Base-by-base conservation (phyloP, 2,797 vertebrate species). In the Leptatherina wallacei region DNA sequence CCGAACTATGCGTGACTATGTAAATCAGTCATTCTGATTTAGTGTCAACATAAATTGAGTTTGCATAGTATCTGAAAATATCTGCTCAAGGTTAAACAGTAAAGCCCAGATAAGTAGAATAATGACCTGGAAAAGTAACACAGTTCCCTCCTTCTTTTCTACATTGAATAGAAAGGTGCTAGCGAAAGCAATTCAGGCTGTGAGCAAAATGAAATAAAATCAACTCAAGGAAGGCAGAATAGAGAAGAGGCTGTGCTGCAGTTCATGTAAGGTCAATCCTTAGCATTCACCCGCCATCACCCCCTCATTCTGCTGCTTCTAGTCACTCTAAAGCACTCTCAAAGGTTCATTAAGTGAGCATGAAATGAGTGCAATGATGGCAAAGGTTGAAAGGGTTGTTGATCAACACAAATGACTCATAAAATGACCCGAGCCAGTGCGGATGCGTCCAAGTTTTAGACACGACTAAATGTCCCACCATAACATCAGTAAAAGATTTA, bases 391-490 rank as follows among this genome's bases (percentile, higher is more conserved):
- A 81, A 81, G 72, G 76, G 85, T 77, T 88, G 88, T 88, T 88
- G 88, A 90, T 85, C 82, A 88, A 86, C 83, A 86, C 79, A 87
- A 83, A 87, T 85, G 80, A 82, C 61, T 81, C 78, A 71, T 74
- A 77, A 85, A 85, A 86, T 81, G 30, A 72, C 33, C 42, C 55
- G n/a, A 35, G 74, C 38, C 14, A 62, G 44, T 22, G 24, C 18
- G 16, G 65, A 80, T 68, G 60, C 22, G 20, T 58, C 3, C 35
- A 40, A 44, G 36, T 75, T 71, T 65, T 38, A 66, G 42, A 35
- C n/a, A 42, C 22, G 49, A 51, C 61, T 18, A 44, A 65, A 27
- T 27, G 24, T 32, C 30, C 1, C 30, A 32, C 30, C 9, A 27
- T 36, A 13, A 11, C 8, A 7, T 47, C 18, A 29, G 24, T 10